phyloP scores from a whole-genome alignment of 2,888 invertebrate genomes.

The Molanna angustata region DNA sequence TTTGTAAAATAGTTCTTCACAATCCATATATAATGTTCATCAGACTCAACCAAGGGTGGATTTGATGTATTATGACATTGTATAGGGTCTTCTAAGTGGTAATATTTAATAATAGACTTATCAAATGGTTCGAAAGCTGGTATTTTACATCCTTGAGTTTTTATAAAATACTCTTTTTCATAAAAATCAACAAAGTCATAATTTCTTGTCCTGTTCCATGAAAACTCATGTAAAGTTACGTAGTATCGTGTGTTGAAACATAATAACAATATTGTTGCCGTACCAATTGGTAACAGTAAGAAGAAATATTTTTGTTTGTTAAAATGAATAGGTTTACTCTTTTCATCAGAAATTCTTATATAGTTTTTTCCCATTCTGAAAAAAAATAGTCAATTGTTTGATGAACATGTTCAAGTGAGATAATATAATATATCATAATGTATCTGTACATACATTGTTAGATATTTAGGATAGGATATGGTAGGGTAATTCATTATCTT shows the following conservation, averaged over 20 bases:
- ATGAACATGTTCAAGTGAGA: too few relatives aligned
- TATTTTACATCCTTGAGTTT: conserved; percentile 66
- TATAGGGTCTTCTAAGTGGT: conserved; percentile 48
- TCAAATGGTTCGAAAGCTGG: conserved; percentile 63
- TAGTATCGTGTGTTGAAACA: too few relatives aligned
- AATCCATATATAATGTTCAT: conserved; percentile 59
- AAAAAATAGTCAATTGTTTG: conserved; percentile 4
- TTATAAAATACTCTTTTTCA: conserved; percentile 51
- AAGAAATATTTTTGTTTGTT: conserved; percentile 45
- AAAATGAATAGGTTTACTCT: conserved; percentile 9
- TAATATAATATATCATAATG: too few relatives aligned
- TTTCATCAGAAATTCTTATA: conserved; percentile 18
- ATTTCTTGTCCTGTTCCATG: conserved; percentile 33
- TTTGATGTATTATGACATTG: conserved; percentile 53
- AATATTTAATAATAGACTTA: conserved; percentile 52
- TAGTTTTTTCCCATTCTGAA: conserved; percentile 21
- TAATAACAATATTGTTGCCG: conserved; percentile 44
- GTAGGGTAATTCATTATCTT: too few relatives aligned
- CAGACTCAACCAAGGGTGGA: conserved; percentile 56
- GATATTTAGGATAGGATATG: too few relatives aligned
- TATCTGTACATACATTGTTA: too few relatives aligned
- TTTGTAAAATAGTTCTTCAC: conserved; percentile 45
- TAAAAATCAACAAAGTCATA: conserved; percentile 36
- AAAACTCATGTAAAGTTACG: conserved; percentile 39
- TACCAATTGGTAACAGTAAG: conserved; percentile 42